Base-by-base conservation (phyloP, 2,888 invertebrate genomes). In the Pseudococcus longispinus region DNA sequence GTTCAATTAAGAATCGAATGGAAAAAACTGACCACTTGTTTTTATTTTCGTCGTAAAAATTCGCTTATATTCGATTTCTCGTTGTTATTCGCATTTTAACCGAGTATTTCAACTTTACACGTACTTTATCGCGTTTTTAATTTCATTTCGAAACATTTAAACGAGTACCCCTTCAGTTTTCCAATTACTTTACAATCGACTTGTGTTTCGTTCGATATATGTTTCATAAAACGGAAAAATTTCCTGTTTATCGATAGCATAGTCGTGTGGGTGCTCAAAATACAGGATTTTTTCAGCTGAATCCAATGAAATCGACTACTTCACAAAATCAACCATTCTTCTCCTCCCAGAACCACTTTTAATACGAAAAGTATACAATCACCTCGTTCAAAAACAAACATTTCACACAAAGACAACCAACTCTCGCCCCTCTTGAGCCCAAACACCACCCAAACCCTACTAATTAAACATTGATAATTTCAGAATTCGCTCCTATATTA, bases 401-500 rank as follows among this genome's bases (percentile, higher is more conserved):
- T 51, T n/a, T 37, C 15, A 15, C 1, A 15, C 13, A 15, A 3
- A 1, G 13, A 46, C 2, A 13, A 51, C 51, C 51, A 8, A 8
- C 23, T 60, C 6, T 11, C 11, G 1, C 9, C 23, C 60, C 9
- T 60, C 9, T 60, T 6, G 9, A 60, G 23, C 60, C 23, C 9
- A 23, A 60, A 20, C n/a, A 18, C 60, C n/a, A 0, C 2, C 29
- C 32, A 18, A 80, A 80, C 20, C 11, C 20, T 20, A 80, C 9
- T 37, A 37, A 37, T 37, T 8, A 4, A 37, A 9, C 20, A 5
- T 5, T n/a, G 6, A 6, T 15, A 32, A 32, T 87, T 83, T n/a
- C 46, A 87, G 87, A 87, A 51, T 84, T 87, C 74, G 83, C 74
- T 65, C 87, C 87, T 44, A 87, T 87, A 44, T 70, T 87, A 46